Evolutionary conservation across 2,888 invertebrate species (phyloP).

Genomic region (Cataglyphis livida): DNA sequence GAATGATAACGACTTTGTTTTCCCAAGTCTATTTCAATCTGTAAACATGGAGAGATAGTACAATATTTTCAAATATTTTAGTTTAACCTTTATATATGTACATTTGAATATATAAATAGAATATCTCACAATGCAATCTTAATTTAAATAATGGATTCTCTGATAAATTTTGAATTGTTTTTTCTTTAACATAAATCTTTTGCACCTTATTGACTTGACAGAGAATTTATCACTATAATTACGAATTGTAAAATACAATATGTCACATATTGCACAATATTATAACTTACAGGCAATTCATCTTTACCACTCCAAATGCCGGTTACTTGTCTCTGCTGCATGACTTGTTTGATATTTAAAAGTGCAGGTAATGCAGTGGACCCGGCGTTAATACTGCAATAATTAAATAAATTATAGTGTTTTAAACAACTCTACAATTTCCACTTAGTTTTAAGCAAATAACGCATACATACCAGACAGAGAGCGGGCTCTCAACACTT

Average conservation of each 20-base stretch:
- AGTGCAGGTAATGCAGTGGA: slow-evolving; percentile 97
- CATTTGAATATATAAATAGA: background rate
- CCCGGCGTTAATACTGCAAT: slow-evolving; percentile 94
- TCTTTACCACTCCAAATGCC: slow-evolving; percentile 98
- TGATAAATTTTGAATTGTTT: background rate
- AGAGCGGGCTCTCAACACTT: slow-evolving; percentile 95
- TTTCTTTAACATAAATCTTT: background rate
- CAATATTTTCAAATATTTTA: background rate
- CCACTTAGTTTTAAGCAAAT: slow-evolving; percentile 18
- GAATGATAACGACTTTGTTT: slow-evolving; percentile 97
- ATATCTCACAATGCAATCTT: background rate
- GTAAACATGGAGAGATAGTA: slow-evolving; percentile 46
- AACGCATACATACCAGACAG: slow-evolving; percentile 89
- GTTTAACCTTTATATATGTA: background rate
- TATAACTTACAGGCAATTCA: slow-evolving; percentile 95
- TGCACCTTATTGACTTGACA: background rate
- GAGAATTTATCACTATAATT: background rate
- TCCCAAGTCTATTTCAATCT: slow-evolving; percentile 98
- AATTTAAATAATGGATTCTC: background rate
- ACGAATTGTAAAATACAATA: background rate
- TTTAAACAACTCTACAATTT: background rate
- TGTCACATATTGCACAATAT: background rate
- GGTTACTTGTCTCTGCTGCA: slow-evolving; percentile 95
- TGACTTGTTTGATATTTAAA: slow-evolving; percentile 96
- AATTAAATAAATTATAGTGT: background rate